Base-by-base conservation (phyloP, 2,888 invertebrate species). In the Megamerina dolium region DNA sequence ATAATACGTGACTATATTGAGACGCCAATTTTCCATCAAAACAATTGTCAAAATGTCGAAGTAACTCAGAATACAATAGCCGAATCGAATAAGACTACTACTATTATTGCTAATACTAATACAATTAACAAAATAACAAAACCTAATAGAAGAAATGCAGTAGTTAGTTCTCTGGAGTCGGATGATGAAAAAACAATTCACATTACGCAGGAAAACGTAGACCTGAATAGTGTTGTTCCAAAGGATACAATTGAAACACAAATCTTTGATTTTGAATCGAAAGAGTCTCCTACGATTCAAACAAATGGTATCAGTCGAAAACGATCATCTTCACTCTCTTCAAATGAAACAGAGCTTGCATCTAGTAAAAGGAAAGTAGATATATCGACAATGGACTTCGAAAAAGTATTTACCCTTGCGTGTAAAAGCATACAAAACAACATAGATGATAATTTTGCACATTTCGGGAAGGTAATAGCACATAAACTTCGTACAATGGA, bases 401-500 rank as follows among this genome's bases (percentile, higher is more conserved):
- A 68, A 23, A 64, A 68, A 13, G 47, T 70, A 2, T 52, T 70
- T 26, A 59, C 63, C 4, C 39, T 70, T 27, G 68, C 70, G 0
- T 63, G 70, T 20, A 68, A 62, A 39, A 67, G 60, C 48, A 58
- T 64, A 3, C 62, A 63, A 38, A 62, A 54, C 30, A 59, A 58
- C 19, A 35, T 52, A 20, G 68, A 69, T 27, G 70, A 70, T 39
- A 62, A 65, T 41, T 70, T 61, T 33, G 50, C 66, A 16, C 62
- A 57, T 48, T 67, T 70, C 42, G 70, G 70, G 1, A 70, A 68
- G 47, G 61, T 70, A 17, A 68, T 70, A 40, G 66, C 69, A 13
- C 66, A 69, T 43, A 70, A 70, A 47, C 50, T 70, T 39, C 61
- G 70, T 3, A 58, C 62, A 6, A 69, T 70, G 68, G 68, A 69